Conservation (phyloP, 1,140 invertebrate genomes). For the Conus betulinus region DNA sequence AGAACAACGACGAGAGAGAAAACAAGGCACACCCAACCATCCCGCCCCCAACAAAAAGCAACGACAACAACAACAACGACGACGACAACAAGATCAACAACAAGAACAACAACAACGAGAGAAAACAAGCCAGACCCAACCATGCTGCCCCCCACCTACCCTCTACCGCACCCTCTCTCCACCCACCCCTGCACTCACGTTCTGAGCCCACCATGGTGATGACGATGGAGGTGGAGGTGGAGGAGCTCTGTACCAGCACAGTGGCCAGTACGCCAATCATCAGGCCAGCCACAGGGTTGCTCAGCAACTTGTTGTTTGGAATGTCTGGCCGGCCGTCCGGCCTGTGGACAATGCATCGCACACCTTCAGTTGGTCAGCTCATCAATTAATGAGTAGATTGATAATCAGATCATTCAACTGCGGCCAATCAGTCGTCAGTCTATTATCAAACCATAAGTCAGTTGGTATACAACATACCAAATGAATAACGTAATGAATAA, state of each 20-base stretch:
- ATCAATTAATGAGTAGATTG: too few relatives aligned
- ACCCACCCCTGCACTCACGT: constrained; percentile 71
- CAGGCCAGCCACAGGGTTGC: constrained; percentile 79
- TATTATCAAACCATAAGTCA: too few relatives aligned
- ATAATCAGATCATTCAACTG: too few relatives aligned
- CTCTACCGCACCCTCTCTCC: background rate
- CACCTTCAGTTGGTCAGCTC: too few relatives aligned
- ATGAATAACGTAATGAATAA: too few relatives aligned
- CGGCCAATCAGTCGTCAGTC: too few relatives aligned
- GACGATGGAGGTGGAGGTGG: constrained; percentile 81
- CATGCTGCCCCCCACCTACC: background rate
- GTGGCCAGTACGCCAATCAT: constrained; percentile 82
- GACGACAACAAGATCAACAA: too few relatives aligned
- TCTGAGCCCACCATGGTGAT: constrained; percentile 80
- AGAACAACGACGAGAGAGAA: too few relatives aligned
- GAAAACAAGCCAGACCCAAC: background rate
- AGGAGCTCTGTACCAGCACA: constrained; percentile 81
- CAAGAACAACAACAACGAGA: background rate
- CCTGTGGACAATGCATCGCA: background rate
- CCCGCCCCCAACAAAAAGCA: too few relatives aligned
- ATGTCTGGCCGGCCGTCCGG: constrained; percentile 74
- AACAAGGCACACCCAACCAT: too few relatives aligned
- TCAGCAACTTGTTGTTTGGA: constrained; percentile 77
- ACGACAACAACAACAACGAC: too few relatives aligned
- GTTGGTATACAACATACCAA: too few relatives aligned